These are phyloP conservation scores for Leptosomus discolor DNA, from an alignment of 2,113 vertebrate genomes.

Conservation along the genomic window DNA sequence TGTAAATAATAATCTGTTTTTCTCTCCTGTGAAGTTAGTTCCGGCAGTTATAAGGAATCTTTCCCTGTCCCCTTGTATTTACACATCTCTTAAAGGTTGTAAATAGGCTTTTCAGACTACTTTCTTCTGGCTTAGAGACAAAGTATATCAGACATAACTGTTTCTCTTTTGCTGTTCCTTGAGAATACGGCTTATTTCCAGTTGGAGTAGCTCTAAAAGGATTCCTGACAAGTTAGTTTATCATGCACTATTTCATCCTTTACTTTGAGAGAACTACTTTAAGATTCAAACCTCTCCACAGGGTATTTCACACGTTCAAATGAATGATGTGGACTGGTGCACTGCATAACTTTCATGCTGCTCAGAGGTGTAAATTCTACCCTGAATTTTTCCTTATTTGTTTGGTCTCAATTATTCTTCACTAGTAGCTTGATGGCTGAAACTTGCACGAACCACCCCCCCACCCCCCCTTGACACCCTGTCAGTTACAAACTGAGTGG, in stretches of 20 bases:
- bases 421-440: neutral
- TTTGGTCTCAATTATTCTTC: neutral
- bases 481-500: neutral
- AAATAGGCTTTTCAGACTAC: neutral
- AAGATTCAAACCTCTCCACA: neutral
- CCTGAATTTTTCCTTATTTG: neutral
- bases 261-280: neutral
- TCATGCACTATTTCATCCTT: conserved; percentile 13
- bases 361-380: neutral
- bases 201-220: neutral
- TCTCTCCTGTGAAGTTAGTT: neutral
- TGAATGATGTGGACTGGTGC: neutral
- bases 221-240: conserved; percentile 31
- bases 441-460: neutral
- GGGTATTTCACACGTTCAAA: neutral
- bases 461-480: neutral
- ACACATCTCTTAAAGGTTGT: neutral
- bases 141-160: neutral
- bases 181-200: conserved; percentile 18
- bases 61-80: neutral
- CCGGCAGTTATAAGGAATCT: neutral
- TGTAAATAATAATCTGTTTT: neutral
- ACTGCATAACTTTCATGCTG: neutral
- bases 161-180: neutral
- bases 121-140: neutral